A percentile compares a stretch with the other conserved stretches of the same genome.
These are phyloP conservation scores for Drosophila tani DNA, from an alignment of 1,140 invertebrate species.

Conservation along the genomic window DNA sequence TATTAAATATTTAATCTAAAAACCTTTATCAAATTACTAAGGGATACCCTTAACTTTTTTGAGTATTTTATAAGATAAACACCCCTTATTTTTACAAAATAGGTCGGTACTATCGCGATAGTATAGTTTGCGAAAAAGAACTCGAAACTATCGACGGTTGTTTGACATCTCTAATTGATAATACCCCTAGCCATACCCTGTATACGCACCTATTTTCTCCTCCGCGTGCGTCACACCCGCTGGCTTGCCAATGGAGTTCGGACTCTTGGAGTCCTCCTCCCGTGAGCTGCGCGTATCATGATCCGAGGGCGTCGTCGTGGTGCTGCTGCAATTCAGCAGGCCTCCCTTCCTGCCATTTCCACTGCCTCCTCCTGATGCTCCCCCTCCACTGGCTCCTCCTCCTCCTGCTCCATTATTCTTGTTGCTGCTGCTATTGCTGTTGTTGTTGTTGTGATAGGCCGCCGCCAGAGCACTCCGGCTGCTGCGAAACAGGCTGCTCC, in stretches of 20 bases:
- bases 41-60: too few relatives aligned
- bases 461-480: conserved; percentile 59
- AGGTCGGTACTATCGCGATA: too few relatives aligned
- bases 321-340: conserved; percentile 45
- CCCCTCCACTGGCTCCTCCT: conserved; percentile 2
- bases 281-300: conserved; percentile 81
- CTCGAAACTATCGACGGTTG: too few relatives aligned
- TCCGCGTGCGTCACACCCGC: conserved; percentile 45
- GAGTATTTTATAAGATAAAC: too few relatives aligned
- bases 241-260: conserved; percentile 74
- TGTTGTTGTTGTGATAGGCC: conserved; percentile 59
- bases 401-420: conserved; percentile 45
- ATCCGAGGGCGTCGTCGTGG: conserved; percentile 77
- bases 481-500: conserved; percentile 57
- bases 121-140: too few relatives aligned
- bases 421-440: conserved; percentile 46
- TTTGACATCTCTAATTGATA: too few relatives aligned
- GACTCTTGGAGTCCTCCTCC: conserved; percentile 84
- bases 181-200: too few relatives aligned
- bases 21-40: too few relatives aligned
- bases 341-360: conserved; percentile 32
- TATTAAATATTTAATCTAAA: too few relatives aligned
- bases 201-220: conserved; percentile 79
- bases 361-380: background rate
- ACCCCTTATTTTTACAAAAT: too few relatives aligned